Evolutionary conservation across 2,888 invertebrate species (phyloP).

Genomic region (Leptinotarsa haldemani): DNA sequence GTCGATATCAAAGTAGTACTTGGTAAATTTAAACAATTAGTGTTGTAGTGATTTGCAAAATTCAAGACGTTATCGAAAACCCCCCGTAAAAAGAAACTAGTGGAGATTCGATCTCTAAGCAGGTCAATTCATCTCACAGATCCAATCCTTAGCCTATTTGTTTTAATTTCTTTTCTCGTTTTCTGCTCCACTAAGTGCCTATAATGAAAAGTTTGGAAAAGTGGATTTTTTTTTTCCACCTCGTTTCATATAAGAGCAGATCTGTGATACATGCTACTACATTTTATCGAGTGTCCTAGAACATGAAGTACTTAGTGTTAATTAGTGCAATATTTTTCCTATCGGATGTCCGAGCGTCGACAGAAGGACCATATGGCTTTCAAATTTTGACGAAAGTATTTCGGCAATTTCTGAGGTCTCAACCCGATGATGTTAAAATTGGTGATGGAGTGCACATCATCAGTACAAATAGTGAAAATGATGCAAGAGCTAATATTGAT

Average conservation of each 20-base stretch:
- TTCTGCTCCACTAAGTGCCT: slow-evolving; percentile 65
- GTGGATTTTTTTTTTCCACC: slow-evolving; percentile 49
- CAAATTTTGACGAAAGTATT: slow-evolving; percentile 63
- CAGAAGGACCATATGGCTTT: slow-evolving; percentile 54
- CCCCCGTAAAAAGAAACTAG: slow-evolving; percentile 29
- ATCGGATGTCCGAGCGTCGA: slow-evolving; percentile 43
- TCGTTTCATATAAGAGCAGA: slow-evolving; percentile 50
- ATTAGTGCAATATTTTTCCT: slow-evolving; percentile 48
- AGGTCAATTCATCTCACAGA: slow-evolving; percentile 54
- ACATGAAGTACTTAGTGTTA: slow-evolving; percentile 60
- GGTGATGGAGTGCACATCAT: slow-evolving; percentile 76
- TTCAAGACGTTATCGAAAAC: not conserved
- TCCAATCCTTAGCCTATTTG: slow-evolving; percentile 56
- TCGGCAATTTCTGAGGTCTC: slow-evolving; percentile 68
- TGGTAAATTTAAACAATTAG: not conserved
- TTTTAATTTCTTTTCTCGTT: slow-evolving; percentile 55
- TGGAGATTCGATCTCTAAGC: slow-evolving; percentile 49
- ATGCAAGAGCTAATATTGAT: slow-evolving; percentile 67
- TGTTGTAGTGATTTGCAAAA: not conserved
- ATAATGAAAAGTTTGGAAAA: slow-evolving; percentile 54
- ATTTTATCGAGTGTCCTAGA: slow-evolving; percentile 51
- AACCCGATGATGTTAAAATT: slow-evolving; percentile 70
- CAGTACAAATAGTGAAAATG: slow-evolving; percentile 66
- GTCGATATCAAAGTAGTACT: too few relatives aligned
- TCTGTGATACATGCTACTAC: slow-evolving; percentile 44